Conservation (phyloP, 2,797 vertebrate genomes). For the Heliangelus exortis region DNA sequence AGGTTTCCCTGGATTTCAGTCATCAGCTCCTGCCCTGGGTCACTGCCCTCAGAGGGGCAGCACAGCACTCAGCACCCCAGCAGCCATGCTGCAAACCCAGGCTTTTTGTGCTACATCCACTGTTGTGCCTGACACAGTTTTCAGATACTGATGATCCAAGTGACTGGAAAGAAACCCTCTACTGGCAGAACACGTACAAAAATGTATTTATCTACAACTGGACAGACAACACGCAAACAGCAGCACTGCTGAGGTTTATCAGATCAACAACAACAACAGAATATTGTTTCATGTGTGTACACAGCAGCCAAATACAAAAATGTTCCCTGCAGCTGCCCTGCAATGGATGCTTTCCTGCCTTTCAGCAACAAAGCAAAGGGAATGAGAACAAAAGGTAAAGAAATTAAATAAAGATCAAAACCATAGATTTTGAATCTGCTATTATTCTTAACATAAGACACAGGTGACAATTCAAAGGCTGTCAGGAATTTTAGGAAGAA, state of each 20-base stretch:
- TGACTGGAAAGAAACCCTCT: neutral
- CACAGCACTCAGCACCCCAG: neutral
- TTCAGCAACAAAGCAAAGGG: neutral
- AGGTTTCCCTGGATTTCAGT: neutral
- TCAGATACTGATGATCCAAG: neutral
- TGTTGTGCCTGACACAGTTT: neutral
- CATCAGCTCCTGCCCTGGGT: neutral
- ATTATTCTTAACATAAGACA: neutral
- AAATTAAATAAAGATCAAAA: neutral
- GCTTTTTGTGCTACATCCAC: neutral
- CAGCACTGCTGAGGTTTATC: neutral
- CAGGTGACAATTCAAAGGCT: neutral
- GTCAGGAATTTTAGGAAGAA: neutral
- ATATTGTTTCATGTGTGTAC: neutral
- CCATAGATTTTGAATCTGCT: rapidly evolving
- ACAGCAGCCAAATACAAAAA: neutral
- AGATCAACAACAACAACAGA: neutral
- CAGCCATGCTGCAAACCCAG: neutral
- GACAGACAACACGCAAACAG: neutral
- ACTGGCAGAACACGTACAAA: neutral
- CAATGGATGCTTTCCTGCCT: neutral
- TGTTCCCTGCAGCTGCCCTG: neutral
- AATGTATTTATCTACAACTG: neutral
- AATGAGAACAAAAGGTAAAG: neutral
- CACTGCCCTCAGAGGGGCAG: neutral